Percentiles rank a stretch among this genome's conserved stretches.
Evolutionary conservation across 2,888 invertebrate genomes (phyloP).

Genomic region (Drosophila macrospina): DNA sequence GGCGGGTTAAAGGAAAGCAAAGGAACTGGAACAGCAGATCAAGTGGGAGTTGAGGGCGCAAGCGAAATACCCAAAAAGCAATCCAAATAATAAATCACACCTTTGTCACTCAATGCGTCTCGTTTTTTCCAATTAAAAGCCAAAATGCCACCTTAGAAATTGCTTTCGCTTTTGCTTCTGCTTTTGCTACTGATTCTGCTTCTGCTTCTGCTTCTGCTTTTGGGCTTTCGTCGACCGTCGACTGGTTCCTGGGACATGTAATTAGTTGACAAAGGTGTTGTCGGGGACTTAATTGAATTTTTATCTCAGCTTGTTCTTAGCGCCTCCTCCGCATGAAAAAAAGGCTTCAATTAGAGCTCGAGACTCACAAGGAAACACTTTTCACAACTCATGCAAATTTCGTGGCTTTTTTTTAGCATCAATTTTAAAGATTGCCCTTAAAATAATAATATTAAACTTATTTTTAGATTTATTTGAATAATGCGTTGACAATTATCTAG

Average conservation of each 20-base stretch:
- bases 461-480: too few species aligned
- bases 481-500: too few species aligned
- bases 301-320: slow-evolving; percentile 64
- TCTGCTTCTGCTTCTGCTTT: slow-evolving; percentile 15
- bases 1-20: slow-evolving; percentile 20
- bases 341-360: slow-evolving; percentile 45
- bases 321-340: slow-evolving; percentile 25
- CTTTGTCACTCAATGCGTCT: slow-evolving; percentile 73
- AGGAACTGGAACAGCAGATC: background rate
- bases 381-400: slow-evolving; percentile 46
- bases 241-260: slow-evolving; percentile 61
- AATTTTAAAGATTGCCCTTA: background rate
- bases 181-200: too few species aligned
- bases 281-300: slow-evolving; percentile 72
- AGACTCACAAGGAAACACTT: background rate
- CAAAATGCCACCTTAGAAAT: slow-evolving; percentile 59
- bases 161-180: slow-evolving; percentile 39
- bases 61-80: slow-evolving; percentile 49
- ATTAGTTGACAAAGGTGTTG: slow-evolving; percentile 79
- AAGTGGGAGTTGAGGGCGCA: background rate
- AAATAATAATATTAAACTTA: background rate
- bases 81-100: slow-evolving; percentile 77
- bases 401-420: slow-evolving; percentile 3
- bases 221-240: slow-evolving; percentile 64
- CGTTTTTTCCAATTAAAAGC: slow-evolving; percentile 70